Evolutionary conservation across 2,888 invertebrate species (phyloP).

Genomic region (Drosophila macrothrix): DNA sequence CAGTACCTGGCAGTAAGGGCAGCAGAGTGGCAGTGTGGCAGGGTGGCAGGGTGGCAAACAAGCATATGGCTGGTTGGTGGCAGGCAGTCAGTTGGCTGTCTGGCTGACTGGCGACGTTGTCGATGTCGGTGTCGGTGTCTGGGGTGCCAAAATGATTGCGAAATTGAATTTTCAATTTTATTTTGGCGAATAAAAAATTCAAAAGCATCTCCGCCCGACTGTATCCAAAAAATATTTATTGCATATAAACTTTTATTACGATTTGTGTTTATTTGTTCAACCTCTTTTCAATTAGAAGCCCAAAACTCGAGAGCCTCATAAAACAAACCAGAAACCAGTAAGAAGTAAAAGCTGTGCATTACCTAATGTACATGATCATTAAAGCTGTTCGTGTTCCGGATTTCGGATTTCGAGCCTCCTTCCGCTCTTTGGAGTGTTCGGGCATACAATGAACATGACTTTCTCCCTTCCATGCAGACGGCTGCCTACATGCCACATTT

Average conservation of each 20-base stretch:
- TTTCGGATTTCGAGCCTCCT: neutral
- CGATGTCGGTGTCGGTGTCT: constrained; percentile 43
- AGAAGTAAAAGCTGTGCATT: constrained; percentile 16
- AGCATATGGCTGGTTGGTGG: neutral
- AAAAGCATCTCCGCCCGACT: constrained; percentile 59
- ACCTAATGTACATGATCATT: constrained; percentile 13
- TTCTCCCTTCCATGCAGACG: neutral
- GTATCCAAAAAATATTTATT: constrained; percentile 78
- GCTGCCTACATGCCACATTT: neutral
- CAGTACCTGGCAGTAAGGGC: constrained; percentile 8
- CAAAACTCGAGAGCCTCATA: constrained; percentile 57
- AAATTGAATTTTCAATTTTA: constrained; percentile 79
- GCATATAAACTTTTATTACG: constrained; percentile 83
- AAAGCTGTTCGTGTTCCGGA: neutral
- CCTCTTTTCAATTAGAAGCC: constrained; percentile 74
- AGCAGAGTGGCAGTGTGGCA: neutral
- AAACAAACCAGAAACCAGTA: constrained; percentile 16
- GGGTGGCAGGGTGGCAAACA: neutral
- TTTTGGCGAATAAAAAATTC: constrained; percentile 76
- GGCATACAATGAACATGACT: neutral
- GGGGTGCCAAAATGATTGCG: constrained; percentile 77
- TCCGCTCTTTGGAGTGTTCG: neutral
- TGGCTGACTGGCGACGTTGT: constrained; percentile 3
- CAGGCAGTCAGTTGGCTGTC: constrained; percentile 20
- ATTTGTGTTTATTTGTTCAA: constrained; percentile 74